Evolutionary conservation across 1,140 invertebrate genomes (phyloP), one percentile per base, ranked within the genome.

Genomic region (Halesus radiatus): DNA sequence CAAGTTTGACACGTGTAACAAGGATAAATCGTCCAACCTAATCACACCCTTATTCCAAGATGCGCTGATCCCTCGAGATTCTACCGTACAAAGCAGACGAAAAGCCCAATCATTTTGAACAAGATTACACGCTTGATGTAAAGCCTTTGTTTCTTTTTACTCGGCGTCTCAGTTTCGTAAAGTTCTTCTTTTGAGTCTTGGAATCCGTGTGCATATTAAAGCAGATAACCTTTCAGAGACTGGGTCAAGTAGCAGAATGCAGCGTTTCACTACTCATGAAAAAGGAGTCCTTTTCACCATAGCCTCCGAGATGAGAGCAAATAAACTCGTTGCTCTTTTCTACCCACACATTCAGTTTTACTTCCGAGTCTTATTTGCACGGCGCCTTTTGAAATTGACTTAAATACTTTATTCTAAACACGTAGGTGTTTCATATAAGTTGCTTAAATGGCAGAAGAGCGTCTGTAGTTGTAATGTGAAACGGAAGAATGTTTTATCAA

Each of bases 391-490:
- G 26, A 26, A 26, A 32, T 66, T 22, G 26, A 29, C 62, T 66
- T 7, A 66, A 66, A 66, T 16, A 26, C 26, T 15, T 22, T 66
- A 66, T 66, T 66, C 62, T 66, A n/a, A 66, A 37, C 62, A 66
- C 62, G 62, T 66, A 66, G 26, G 29, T 66, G 22, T 66, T 66
- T 66, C 62, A 66, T 66, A 26, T 66, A 66, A 66, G 22, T 66
- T 37, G 62, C 62, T 66, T 66, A 66, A 66, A 66, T 23, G 62
- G 62, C 22, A 66, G 62, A 66, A 66, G 62, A 66, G 26, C 62
- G 26, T 22, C 56, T 7, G 56, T 60, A 16, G 62, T 66, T 26
- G 62, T 66, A 37, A 66, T 66, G 32, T 66, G 62, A 32, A 66
- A 66, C 37, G 62, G 29, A 66, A 29, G 62, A 66, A 66, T 32